Evolutionary conservation across 2,113 vertebrate genomes (phyloP).

Genomic region (Dasyprocta punctata): DNA sequence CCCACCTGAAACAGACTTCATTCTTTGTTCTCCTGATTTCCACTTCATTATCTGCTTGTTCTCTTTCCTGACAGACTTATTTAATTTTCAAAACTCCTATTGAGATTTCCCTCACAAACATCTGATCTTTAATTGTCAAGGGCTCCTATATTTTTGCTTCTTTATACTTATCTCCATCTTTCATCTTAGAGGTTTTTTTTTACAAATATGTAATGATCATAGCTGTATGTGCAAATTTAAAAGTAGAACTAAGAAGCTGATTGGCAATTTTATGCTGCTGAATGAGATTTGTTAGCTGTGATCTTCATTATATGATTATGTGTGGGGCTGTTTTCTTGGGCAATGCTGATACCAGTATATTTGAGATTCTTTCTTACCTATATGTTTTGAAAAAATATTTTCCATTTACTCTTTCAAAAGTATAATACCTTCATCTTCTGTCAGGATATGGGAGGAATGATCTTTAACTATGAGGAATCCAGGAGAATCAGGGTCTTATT

Average conservation of each 20-base stretch:
- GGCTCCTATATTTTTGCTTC: not conserved
- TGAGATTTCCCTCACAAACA: not conserved
- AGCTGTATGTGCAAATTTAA: not conserved
- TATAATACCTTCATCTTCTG: not conserved
- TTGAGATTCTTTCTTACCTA: not conserved
- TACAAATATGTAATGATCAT: not conserved
- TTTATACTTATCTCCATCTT: not conserved
- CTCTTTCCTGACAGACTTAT: not conserved
- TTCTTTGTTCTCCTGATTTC: not conserved
- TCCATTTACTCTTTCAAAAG: not conserved
- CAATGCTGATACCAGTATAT: not conserved
- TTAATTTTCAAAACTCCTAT: not conserved
- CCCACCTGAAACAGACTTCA: not conserved
- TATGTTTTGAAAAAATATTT: not conserved
- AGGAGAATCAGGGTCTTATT: not conserved
- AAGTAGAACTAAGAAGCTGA: not conserved
- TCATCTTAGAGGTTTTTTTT: not conserved
- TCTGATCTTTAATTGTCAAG: constrained; percentile 34
- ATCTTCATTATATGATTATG: not conserved
- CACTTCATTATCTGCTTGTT: not conserved
- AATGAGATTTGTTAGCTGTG: not conserved
- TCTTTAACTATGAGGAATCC: not conserved
- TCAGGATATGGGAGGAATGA: not conserved
- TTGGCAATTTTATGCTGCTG: not conserved
- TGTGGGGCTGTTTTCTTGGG: not conserved